These are phyloP conservation scores for Scaptomyza pallida DNA, from an alignment of 1,140 invertebrate genomes.

Conservation along the genomic window DNA sequence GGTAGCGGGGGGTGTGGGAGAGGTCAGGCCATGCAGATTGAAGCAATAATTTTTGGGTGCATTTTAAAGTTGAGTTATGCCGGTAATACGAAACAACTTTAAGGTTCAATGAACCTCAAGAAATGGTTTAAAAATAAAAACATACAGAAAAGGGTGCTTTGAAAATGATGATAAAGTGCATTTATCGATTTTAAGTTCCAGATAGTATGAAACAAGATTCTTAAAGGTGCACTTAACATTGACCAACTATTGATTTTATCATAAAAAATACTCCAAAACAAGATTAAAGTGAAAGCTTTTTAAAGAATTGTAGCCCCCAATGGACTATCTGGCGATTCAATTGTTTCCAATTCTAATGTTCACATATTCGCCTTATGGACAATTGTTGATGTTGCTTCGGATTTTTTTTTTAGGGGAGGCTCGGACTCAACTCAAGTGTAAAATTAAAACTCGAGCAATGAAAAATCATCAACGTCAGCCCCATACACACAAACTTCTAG, in stretches of 20 bases:
- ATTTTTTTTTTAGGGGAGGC: constrained; percentile 26
- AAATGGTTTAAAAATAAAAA: constrained; percentile 1
- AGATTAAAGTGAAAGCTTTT: background rate
- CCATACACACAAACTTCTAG: constrained; percentile 26
- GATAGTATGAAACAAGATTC: too few relatives aligned
- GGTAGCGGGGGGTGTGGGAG: background rate
- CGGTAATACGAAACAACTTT: constrained; percentile 13
- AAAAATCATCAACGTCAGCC: constrained; percentile 83
- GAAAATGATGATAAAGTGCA: too few relatives aligned
- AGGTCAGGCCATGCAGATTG: constrained; percentile 15
- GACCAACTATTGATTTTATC: too few relatives aligned
- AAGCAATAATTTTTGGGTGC: constrained; percentile 25
- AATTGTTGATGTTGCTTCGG: constrained; percentile 20
- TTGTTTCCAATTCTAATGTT: too few relatives aligned
- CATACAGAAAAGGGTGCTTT: background rate
- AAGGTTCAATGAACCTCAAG: constrained; percentile 60
- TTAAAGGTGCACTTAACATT: too few relatives aligned
- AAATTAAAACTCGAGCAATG: constrained; percentile 84
- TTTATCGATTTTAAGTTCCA: too few relatives aligned
- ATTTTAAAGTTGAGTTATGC: constrained; percentile 40
- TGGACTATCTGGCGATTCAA: background rate
- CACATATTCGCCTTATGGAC: constrained; percentile 21
- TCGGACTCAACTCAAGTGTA: constrained; percentile 80
- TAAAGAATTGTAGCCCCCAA: background rate
- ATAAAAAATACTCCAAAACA: background rate